These are phyloP conservation scores for Thripadectes ignobilis DNA, from an alignment of 2,797 vertebrate species.

Conservation along the genomic window DNA sequence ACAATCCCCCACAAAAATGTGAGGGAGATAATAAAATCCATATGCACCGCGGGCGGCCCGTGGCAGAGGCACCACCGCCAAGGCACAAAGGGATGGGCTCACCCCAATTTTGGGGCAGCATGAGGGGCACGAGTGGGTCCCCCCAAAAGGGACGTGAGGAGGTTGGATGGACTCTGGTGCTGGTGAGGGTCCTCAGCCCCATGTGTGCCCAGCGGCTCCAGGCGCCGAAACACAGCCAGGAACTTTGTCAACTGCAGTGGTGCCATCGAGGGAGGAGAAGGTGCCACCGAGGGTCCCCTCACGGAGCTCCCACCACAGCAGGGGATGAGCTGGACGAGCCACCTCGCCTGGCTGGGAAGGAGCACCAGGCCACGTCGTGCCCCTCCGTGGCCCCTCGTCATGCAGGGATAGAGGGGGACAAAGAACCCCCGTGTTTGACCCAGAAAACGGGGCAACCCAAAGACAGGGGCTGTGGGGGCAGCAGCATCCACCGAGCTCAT, in stretches of 20 bases:
- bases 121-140: not conserved
- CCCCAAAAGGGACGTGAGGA: fast-evolving
- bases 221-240: not conserved
- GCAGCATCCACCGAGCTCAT: not conserved
- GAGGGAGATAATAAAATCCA: slow-evolving; percentile 66
- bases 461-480: fast-evolving
- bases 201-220: fast-evolving
- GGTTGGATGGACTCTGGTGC: fast-evolving
- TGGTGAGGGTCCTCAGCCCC: not conserved
- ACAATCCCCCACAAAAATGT: slow-evolving; percentile 59
- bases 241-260: not conserved
- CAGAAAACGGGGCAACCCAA: not conserved
- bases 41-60: slow-evolving; percentile 2
- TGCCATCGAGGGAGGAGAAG: not conserved
- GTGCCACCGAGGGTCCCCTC: not conserved
- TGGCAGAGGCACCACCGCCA: not conserved
- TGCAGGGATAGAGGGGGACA: not conserved
- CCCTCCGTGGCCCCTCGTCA: not conserved
- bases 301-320: not conserved
- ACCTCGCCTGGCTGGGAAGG: fast-evolving
- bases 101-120: fast-evolving
- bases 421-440: not conserved
- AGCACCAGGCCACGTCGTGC: not conserved
- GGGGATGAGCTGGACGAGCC: not conserved
- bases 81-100: not conserved